Evolutionary conservation across 2,797 vertebrate species (phyloP), one percentile per base, ranked within the genome.

Genomic region (Pantherophis vulpinus): DNA sequence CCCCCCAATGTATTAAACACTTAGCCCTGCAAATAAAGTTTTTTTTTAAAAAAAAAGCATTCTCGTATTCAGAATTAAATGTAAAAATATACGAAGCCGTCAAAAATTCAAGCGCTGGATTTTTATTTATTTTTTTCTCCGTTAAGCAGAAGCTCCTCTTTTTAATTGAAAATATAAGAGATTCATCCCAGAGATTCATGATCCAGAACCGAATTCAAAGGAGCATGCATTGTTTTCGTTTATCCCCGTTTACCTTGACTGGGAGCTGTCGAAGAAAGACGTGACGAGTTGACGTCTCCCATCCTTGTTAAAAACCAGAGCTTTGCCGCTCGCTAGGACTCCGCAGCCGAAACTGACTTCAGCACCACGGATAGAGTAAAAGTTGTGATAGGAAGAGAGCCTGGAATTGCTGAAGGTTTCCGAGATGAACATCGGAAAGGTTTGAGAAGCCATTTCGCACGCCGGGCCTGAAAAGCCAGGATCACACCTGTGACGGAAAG

Each of bases 281-380:
- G 99, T 99, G 96, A 99, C 97, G 32, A 99, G 97, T 96, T 99
- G 99, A 93, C 99, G 98, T 55, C 99, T 97, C 47, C 99, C 99
- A 37, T 99, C 99, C 95, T 98, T 98, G 98, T 99, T 99, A 97
- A 99, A 99, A 95, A 99, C 99, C 95, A 99, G 96, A 29, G 99
- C 99, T 96, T 99, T 99, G n/a, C 99, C 99, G 0, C 99, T 99
- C 95, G 99, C 99, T 95, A 99, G 98, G 70, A 99, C 99, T 0
- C 99, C 99, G 0, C 99, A 99, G 91, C 98, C 98, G 0, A 99
- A 99, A 97, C 99, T 99, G 97, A 99, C 98, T 98, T 99, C 99
- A 12, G 99, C 99, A 37, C 99, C 99, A 0, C 99, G 98, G 92
- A 99, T 98, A 66, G 99, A 99, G 94, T 99, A 99, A 96, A 99